Percentiles rank a stretch among this genome's conserved stretches.
phyloP scores from a whole-genome alignment of 2,888 invertebrate species.

The Lycia hirtaria region DNA sequence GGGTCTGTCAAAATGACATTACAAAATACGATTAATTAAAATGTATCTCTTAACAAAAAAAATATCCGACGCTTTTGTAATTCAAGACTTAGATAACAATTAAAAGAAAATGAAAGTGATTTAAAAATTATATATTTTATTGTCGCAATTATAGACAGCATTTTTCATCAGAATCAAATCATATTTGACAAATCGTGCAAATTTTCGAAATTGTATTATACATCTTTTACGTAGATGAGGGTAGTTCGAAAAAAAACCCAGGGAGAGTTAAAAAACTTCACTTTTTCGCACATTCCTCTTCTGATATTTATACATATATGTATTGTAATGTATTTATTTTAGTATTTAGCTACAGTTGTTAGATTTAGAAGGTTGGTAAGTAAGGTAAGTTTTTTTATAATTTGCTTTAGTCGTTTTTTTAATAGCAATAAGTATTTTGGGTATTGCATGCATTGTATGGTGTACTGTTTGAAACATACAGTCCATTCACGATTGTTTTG shows the following conservation, averaged over 20 bases:
- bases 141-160: too few species aligned
- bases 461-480: too few species aligned
- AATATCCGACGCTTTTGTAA: too few species aligned
- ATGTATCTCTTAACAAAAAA: too few species aligned
- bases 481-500: too few species aligned
- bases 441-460: too few species aligned
- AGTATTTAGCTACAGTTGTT: background rate
- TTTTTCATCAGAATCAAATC: too few species aligned
- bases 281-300: conserved; percentile 84
- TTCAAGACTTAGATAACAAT: too few species aligned
- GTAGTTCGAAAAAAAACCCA: background rate
- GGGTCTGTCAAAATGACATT: too few species aligned
- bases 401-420: background rate
- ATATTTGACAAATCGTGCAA: conserved; percentile 4
- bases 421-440: background rate
- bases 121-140: too few species aligned
- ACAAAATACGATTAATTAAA: too few species aligned
- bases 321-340: background rate
- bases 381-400: background rate
- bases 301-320: conserved; percentile 23
- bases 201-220: background rate
- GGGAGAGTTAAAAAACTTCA: conserved; percentile 17
- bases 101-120: too few species aligned
- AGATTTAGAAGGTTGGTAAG: conserved; percentile 16
- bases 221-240: background rate